These are phyloP conservation scores for Xenus cinereus DNA, from an alignment of 2,113 vertebrate genomes.

Conservation along the genomic window DNA sequence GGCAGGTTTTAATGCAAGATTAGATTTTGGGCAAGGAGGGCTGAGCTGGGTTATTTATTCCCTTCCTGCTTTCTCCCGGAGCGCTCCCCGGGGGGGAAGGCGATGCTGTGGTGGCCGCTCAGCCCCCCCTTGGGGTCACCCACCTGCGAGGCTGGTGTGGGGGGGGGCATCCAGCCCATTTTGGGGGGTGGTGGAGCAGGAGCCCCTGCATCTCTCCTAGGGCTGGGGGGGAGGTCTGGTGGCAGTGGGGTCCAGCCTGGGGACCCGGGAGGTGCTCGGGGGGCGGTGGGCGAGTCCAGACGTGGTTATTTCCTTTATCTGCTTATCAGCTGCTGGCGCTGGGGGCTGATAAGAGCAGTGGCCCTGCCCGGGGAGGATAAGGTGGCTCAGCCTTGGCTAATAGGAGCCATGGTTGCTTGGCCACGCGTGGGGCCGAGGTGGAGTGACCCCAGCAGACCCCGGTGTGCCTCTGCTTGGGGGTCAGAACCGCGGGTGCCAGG, in stretches of 20 bases:
- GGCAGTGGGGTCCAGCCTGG: rapidly evolving
- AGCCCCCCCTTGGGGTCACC: neutral
- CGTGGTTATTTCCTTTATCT: neutral
- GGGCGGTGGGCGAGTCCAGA: rapidly evolving
- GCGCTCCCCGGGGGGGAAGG: neutral
- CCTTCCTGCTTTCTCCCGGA: neutral
- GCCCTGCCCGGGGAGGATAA: neutral
- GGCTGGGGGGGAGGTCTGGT: neutral
- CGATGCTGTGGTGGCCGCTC: neutral
- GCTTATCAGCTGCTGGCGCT: neutral
- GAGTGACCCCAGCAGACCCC: neutral
- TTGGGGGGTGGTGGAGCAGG: neutral
- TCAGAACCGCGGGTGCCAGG: neutral
- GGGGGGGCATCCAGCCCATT: neutral
- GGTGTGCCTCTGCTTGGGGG: rapidly evolving
- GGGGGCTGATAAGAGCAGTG: neutral
- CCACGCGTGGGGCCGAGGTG: rapidly evolving
- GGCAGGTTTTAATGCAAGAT: slow-evolving; percentile 39
- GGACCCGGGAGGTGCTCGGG: rapidly evolving
- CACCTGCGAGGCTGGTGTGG: rapidly evolving
- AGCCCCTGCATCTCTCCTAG: neutral
- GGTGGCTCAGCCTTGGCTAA: neutral
- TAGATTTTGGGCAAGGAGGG: slow-evolving; percentile 21
- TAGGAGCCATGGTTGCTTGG: rapidly evolving
- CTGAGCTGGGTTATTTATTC: slow-evolving; percentile 27